Conservation (phyloP, 1,140 invertebrate genomes). For the Lepidurus packardi region DNA sequence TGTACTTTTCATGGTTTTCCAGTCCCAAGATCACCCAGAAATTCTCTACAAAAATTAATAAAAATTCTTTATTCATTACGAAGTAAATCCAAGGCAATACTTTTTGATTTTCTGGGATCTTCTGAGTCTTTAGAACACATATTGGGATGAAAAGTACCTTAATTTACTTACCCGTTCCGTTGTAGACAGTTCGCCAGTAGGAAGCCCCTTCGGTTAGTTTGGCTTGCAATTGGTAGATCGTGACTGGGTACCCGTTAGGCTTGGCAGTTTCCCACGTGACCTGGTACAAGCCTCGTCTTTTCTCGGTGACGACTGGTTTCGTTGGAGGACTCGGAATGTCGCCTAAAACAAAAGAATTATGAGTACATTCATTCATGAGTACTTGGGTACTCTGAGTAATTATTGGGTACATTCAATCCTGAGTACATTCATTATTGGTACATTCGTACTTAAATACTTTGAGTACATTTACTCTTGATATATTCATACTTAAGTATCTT, state of each 20-base stretch:
- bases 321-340: constrained; percentile 38
- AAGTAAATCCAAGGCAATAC: constrained; percentile 28
- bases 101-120: constrained; percentile 20
- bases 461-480: too few relatives aligned
- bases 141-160: not conserved
- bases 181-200: constrained; percentile 67
- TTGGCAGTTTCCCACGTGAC: constrained; percentile 63
- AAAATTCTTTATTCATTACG: constrained; percentile 16
- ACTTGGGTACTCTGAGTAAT: not conserved
- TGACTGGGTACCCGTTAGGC: constrained; percentile 52
- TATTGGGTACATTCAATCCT: too few relatives aligned
- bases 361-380: not conserved
- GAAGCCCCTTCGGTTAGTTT: constrained; percentile 5
- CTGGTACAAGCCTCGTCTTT: constrained; percentile 60
- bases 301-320: constrained; percentile 55
- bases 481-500: too few relatives aligned
- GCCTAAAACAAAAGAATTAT: not conserved
- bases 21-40: constrained; percentile 71
- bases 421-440: too few relatives aligned
- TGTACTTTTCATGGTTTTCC: constrained; percentile 52
- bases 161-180: constrained; percentile 59
- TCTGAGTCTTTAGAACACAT: not conserved
- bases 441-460: too few relatives aligned
- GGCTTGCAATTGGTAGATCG: constrained; percentile 1
- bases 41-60: constrained; percentile 49